These are phyloP conservation scores for Gnathonemus echidnorhynchus DNA, from an alignment of 2,113 vertebrate genomes.

Conservation along the genomic window DNA sequence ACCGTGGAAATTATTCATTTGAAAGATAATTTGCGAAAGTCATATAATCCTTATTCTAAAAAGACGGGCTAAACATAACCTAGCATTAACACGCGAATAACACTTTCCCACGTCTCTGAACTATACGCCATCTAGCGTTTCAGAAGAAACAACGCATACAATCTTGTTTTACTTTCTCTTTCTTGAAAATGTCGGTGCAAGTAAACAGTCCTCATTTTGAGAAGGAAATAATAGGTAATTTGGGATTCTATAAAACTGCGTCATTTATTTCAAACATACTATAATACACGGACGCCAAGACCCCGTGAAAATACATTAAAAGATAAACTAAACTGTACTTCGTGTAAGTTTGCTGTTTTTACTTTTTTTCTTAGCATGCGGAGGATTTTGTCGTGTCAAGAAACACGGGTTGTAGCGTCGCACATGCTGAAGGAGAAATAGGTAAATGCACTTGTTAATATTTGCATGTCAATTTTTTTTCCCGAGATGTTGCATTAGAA, in stretches of 20 bases:
- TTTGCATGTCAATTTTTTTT: neutral
- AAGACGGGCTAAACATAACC: neutral
- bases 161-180: conserved; percentile 21
- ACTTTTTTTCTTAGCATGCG: neutral
- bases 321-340: neutral
- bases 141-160: neutral
- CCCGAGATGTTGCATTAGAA: neutral
- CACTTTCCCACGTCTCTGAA: neutral
- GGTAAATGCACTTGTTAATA: neutral
- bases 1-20: neutral
- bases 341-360: neutral
- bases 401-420: neutral
- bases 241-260: neutral
- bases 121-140: neutral
- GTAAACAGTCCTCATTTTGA: conserved; percentile 6
- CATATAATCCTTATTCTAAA: neutral
- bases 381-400: neutral
- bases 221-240: conserved; percentile 7
- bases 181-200: conserved; percentile 8
- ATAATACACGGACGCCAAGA: neutral
- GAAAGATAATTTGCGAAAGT: neutral
- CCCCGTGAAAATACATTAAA: neutral
- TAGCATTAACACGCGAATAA: neutral
- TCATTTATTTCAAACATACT: neutral
- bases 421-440: neutral